Percentiles rank a stretch among this genome's conserved stretches.
Conservation (phyloP, 2,797 vertebrate species). For the Trachops cirrhosus region DNA sequence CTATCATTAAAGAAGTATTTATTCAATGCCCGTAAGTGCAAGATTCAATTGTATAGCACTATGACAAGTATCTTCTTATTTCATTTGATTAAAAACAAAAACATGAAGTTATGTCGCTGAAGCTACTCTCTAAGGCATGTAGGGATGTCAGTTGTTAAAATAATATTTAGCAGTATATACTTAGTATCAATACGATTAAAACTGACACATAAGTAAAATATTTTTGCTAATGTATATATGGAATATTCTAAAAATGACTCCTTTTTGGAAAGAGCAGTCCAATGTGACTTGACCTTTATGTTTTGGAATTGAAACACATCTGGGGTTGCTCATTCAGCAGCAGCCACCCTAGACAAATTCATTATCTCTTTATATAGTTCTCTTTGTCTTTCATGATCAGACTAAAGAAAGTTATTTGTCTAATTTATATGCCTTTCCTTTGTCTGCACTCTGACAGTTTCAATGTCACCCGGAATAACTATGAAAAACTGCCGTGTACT, state of each 20-base stretch:
- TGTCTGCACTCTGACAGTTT: conserved; percentile 86
- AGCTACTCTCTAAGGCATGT: background rate
- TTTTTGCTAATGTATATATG: background rate
- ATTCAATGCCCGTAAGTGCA: background rate
- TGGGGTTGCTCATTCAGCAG: conserved; percentile 57
- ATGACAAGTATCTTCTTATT: background rate
- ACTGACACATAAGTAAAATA: background rate
- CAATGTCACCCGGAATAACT: conserved; percentile 91
- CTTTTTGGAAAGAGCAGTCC: conserved; percentile 4
- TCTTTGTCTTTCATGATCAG: conserved; percentile 69
- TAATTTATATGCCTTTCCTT: conserved; percentile 81
- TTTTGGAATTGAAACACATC: conserved; percentile 54
- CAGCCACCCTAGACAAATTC: conserved; percentile 49
- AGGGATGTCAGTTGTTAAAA: background rate
- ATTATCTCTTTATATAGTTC: conserved; percentile 69
- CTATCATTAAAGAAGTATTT: background rate
- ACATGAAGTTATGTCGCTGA: background rate
- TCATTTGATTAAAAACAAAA: conserved; percentile 29
- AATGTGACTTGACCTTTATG: conserved; percentile 3
- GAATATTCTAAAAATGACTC: background rate
- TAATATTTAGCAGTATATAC: background rate
- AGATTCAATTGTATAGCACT: background rate
- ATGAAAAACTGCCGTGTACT: conserved; percentile 91
- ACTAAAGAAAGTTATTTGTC: conserved; percentile 79
- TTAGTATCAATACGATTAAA: background rate